Conservation (phyloP, 2,888 invertebrate species). For the Protula sp. region DNA sequence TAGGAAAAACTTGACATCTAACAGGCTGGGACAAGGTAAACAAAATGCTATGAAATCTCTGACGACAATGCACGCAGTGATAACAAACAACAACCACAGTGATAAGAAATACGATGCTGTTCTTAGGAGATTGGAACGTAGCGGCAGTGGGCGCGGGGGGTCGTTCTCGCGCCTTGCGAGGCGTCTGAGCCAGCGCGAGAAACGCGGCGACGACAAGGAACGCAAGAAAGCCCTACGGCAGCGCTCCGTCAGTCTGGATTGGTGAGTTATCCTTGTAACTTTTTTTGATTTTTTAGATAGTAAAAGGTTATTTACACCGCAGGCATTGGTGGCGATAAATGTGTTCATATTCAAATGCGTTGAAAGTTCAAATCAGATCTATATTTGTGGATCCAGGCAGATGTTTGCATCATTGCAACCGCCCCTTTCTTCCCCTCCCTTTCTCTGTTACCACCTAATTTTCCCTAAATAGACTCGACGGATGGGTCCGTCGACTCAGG, state of each 20-base stretch:
- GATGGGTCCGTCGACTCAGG: too few species aligned
- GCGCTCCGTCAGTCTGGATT: constrained; percentile 44
- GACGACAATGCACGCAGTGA: too few species aligned
- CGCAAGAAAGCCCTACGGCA: constrained; percentile 26
- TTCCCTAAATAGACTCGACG: too few species aligned
- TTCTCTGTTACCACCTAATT: too few species aligned
- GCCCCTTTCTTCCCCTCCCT: too few species aligned
- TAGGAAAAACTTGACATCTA: too few species aligned
- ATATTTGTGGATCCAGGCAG: background rate
- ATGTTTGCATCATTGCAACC: too few species aligned
- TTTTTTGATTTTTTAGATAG: background rate
- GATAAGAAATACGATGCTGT: too few species aligned
- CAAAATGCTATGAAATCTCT: too few species aligned
- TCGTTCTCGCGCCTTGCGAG: constrained; percentile 28
- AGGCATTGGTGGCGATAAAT: background rate
- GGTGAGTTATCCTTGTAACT: constrained; percentile 38
- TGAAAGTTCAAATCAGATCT: background rate
- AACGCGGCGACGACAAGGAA: constrained; percentile 14
- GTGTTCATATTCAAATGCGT: background rate
- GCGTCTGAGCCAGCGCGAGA: constrained; percentile 29
- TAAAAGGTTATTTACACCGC: background rate
- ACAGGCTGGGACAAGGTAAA: too few species aligned
- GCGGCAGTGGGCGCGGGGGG: constrained; percentile 7
- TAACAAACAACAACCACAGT: too few species aligned
- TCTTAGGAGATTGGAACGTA: constrained; percentile 9